Conservation (phyloP, 2,888 invertebrate species). For the Harpagoxenus sublaevis region DNA sequence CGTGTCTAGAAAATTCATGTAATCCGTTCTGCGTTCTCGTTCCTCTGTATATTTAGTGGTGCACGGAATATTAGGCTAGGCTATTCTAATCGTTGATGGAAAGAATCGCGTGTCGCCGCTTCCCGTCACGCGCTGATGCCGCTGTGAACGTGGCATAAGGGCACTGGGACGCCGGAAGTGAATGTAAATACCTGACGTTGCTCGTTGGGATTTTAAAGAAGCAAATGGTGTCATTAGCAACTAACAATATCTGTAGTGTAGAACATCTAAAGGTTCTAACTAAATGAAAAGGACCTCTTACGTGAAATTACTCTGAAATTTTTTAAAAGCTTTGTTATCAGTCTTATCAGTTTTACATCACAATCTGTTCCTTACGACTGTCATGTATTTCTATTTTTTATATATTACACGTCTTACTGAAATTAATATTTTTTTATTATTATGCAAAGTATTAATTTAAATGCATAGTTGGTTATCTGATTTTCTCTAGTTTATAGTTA, state of each 20-base stretch:
- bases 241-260: background rate
- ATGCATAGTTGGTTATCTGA: background rate
- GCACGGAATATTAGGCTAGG: slow-evolving; percentile 28
- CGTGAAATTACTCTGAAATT: background rate
- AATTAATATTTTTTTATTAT: slow-evolving; percentile 5
- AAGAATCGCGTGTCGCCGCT: slow-evolving; percentile 78
- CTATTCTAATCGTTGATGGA: slow-evolving; percentile 72
- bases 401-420: background rate
- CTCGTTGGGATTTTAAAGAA: slow-evolving; percentile 9
- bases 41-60: slow-evolving; percentile 16
- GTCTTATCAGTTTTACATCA: background rate
- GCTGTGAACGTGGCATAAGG: slow-evolving; percentile 71
- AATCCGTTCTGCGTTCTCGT: background rate
- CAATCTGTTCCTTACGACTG: background rate
- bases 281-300: background rate
- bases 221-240: background rate
- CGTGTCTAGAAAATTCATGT: background rate
- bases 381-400: background rate
- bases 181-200: slow-evolving; percentile 30
- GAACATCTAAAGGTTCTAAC: background rate
- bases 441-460: background rate
- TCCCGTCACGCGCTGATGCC: slow-evolving; percentile 77
- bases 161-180: slow-evolving; percentile 75
- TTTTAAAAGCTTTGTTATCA: background rate
- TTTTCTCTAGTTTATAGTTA: background rate